A percentile compares a stretch with the other conserved stretches of the same genome.
These are phyloP conservation scores for Chiridota heheva DNA, from an alignment of 35 echinoderm and acorn worm genomes.

Conservation along the genomic window DNA sequence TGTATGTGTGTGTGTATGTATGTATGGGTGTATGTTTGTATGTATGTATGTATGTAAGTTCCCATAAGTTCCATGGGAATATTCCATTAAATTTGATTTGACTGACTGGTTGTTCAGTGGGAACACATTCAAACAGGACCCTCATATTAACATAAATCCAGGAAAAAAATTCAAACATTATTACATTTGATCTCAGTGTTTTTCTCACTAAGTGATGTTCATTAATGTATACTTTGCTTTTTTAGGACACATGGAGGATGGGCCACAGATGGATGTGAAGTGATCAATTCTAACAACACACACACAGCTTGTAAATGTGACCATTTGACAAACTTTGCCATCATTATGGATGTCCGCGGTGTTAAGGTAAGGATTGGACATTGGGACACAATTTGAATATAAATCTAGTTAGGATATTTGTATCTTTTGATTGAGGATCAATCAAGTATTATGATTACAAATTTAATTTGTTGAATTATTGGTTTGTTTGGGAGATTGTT, in stretches of 20 bases:
- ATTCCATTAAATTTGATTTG: too few species aligned
- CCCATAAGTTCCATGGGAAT: too few species aligned
- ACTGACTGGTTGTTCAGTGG: too few species aligned
- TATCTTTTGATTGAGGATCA: background rate
- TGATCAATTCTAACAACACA: slow-evolving; percentile 74
- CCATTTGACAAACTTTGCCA: slow-evolving; percentile 98
- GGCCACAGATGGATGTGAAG: slow-evolving; percentile 71
- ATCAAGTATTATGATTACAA: background rate
- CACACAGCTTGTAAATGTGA: slow-evolving; percentile 88
- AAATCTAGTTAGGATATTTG: background rate
- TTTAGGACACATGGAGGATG: slow-evolving; percentile 78
- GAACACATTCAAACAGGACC: too few species aligned
- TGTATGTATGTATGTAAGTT: too few species aligned
- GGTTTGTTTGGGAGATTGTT: background rate
- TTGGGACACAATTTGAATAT: background rate
- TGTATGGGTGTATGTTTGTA: too few species aligned
- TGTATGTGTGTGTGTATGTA: too few species aligned
- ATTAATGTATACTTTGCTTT: too few species aligned
- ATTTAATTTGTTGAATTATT: background rate
- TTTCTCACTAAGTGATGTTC: too few species aligned
- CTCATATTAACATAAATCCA: too few species aligned
- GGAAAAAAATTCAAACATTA: too few species aligned
- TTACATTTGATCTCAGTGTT: too few species aligned
- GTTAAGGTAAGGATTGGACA: slow-evolving; percentile 48
- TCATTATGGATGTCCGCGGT: slow-evolving; percentile 89